Base-by-base conservation (phyloP, 2,113 vertebrate genomes). In the Elephantulus edwardii region DNA sequence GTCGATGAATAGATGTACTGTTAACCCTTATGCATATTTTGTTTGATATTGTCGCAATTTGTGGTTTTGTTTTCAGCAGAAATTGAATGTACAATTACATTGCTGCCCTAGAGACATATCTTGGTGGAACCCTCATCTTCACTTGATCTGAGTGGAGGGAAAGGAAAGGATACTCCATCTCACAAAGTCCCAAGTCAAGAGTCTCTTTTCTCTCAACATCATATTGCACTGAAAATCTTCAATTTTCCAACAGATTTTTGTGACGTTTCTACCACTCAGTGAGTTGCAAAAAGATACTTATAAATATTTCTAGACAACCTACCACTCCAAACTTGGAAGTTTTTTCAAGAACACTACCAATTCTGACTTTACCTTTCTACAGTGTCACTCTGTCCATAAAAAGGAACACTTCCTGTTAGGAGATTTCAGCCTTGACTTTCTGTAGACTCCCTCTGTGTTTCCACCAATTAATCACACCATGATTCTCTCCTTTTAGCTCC, bases 21-120 rank as follows among this genome's bases (percentile, higher is more conserved):
- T 91, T 82, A 62, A 91, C 60, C 82, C 50, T 71, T 64, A 81
- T 62, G 24, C 80, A 76, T 1, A 76, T 64, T 78, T 91, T 88
- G 5, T 3, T 88, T 8, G 13, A 86, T 2, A 22, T 22, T 48
- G 60, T 86, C 16, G 0, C n/a, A 40, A 33, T 62, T n/a, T n/a
- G n/a, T n/a, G n/a, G n/a, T n/a, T 35, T 74, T 30, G 88, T 71
- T 75, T 72, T 64, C 0, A 89, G 24, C 12, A 80, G 81, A 83
- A 76, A 88, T 91, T 88, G n/a, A n/a, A 16, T 38, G 30, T 26
- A 64, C 17, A 76, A 85, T 56, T 83, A 44, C 62, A 56, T 6
- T 81, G 20, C 56, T 72, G 19, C 19, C 77, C 60, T 71, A 72
- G 5, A 28, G 81, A 93, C 90, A 72, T 52, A 8, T 35, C 48